These are phyloP conservation scores for Cebidichthys violaceus DNA, from an alignment of 2,113 vertebrate genomes.

Conservation along the genomic window DNA sequence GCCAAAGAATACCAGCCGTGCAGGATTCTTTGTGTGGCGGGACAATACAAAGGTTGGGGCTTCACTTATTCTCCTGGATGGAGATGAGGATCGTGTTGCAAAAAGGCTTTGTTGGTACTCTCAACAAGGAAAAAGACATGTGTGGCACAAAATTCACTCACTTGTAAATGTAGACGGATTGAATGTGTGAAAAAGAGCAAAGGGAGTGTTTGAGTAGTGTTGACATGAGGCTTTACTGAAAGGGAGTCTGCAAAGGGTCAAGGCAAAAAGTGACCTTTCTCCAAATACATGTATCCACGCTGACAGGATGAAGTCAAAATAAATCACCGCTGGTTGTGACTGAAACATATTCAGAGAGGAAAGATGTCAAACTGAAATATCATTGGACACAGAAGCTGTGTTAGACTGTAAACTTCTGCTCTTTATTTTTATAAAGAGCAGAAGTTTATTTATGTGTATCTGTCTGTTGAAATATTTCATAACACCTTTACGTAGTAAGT, in stretches of 20 bases:
- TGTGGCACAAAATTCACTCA: background rate
- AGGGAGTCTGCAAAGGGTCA: background rate
- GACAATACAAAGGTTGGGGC: conserved; percentile 45
- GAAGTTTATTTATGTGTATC: background rate
- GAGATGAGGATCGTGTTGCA: conserved; percentile 38
- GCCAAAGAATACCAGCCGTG: conserved; percentile 55
- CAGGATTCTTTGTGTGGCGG: conserved; percentile 66
- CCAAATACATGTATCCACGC: background rate
- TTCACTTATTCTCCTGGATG: conserved; percentile 17
- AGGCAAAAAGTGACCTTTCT: background rate
- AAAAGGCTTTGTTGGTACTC: conserved; percentile 14
- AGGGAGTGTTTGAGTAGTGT: background rate
- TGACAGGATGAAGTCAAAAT: background rate
- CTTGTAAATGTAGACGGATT: background rate
- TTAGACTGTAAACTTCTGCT: background rate
- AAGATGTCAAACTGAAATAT: background rate
- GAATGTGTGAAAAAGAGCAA: background rate
- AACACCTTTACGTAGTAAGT: background rate
- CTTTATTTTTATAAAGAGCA: too few species aligned
- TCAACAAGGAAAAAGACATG: background rate
- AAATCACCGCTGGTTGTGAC: background rate
- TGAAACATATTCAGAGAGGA: background rate
- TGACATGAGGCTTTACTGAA: background rate
- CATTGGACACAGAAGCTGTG: background rate
- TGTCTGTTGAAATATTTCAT: background rate